Evolutionary conservation across 2,113 vertebrate genomes (phyloP).

Genomic region (Chloropsis hardwickii): DNA sequence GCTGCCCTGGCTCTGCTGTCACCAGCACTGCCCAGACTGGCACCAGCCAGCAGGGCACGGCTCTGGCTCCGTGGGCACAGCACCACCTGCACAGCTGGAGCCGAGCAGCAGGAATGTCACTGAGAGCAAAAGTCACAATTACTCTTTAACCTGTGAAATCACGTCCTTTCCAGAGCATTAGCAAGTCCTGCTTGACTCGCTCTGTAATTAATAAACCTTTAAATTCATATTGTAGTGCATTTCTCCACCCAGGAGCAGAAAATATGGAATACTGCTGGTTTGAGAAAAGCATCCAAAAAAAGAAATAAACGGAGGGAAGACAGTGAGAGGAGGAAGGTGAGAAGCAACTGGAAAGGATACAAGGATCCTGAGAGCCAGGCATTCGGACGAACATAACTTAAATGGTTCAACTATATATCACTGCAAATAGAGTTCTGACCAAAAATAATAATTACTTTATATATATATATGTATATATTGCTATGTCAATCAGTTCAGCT

Average conservation of each 20-base stretch:
- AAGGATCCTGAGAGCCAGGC: constrained; percentile 1
- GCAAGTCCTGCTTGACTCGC: constrained; percentile 29
- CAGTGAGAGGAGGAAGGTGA: not conserved
- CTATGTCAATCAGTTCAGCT: not conserved
- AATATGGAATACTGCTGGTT: not conserved
- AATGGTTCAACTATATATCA: constrained; percentile 17
- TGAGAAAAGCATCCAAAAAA: constrained; percentile 1
- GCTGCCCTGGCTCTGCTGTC: not conserved
- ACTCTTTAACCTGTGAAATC: not conserved
- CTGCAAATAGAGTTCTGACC: constrained; percentile 40
- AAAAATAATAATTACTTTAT: constrained; percentile 6
- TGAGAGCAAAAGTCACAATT: not conserved
- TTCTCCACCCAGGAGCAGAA: not conserved
- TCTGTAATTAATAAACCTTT: constrained; percentile 26
- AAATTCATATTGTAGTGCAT: not conserved
- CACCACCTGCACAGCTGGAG: not conserved
- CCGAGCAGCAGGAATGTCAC: not conserved
- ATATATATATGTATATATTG: not conserved
- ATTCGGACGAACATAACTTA: constrained; percentile 42
- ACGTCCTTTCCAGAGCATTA: constrained; percentile 15
- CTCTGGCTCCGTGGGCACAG: not conserved
- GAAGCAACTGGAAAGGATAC: not conserved
- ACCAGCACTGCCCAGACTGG: not conserved
- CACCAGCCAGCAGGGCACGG: not conserved
- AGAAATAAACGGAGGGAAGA: not conserved